phyloP scores from a whole-genome alignment of 2,888 invertebrate genomes.

The Periphyllus acericola region DNA sequence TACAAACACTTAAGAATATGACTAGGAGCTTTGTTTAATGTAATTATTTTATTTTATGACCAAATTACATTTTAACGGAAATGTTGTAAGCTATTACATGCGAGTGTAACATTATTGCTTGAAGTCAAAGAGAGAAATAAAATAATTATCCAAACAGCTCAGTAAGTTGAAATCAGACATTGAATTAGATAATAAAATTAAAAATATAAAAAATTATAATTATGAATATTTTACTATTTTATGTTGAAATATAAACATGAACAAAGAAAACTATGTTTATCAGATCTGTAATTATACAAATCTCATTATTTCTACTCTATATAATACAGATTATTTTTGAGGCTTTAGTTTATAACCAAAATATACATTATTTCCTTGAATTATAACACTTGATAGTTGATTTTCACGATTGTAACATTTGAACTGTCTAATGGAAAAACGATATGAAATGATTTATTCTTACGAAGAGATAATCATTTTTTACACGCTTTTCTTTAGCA shows the following conservation, averaged over 20 bases:
- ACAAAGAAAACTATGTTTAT: background rate
- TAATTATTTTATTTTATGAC: no score
- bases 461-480: no score
- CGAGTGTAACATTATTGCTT: background rate
- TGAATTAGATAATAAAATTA: background rate
- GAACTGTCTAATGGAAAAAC: no score
- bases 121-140: background rate
- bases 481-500: no score
- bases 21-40: no score
- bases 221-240: background rate
- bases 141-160: background rate
- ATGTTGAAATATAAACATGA: background rate
- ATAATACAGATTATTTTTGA: background rate
- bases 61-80: no score
- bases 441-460: no score
- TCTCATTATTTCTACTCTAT: background rate
- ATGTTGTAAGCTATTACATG: no score
- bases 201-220: background rate
- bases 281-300: constrained; percentile 5
- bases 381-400: no score
- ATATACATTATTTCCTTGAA: no score
- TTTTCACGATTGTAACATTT: no score
- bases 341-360: background rate
- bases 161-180: background rate
- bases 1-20: no score